Conservation (phyloP, 2,888 invertebrate species). For the Tridacna crocea region DNA sequence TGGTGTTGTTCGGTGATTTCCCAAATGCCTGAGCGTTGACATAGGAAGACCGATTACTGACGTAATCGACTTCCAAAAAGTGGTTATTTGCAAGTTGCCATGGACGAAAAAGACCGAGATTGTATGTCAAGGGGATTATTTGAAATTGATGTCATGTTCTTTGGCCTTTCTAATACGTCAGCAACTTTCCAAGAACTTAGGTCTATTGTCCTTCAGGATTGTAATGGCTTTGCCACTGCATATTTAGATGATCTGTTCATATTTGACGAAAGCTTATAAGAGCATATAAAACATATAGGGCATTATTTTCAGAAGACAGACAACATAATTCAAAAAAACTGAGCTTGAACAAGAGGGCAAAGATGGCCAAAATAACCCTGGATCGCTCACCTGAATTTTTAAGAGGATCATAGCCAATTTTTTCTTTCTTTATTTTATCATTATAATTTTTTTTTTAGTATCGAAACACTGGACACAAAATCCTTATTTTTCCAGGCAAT, state of each 20-base stretch:
- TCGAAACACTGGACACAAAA: no score
- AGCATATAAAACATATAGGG: constrained; percentile 16
- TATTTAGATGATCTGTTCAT: constrained; percentile 38
- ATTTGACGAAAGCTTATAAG: constrained; percentile 13
- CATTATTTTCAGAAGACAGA: constrained; percentile 13
- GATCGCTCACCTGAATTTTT: no score
- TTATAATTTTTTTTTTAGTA: no score
- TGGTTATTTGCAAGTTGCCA: constrained; percentile 52
- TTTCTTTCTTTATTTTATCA: no score
- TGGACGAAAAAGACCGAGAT: constrained; percentile 49
- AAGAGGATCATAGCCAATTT: no score
- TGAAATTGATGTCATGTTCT: constrained; percentile 43
- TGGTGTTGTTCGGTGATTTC: no score
- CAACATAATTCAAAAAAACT: constrained; percentile 31
- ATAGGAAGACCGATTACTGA: no score
- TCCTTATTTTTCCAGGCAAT: no score
- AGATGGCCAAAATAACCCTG: no score
- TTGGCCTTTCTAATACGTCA: constrained; percentile 44
- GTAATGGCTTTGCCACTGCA: constrained; percentile 37
- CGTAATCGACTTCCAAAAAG: no score
- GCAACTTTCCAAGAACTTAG: constrained; percentile 39
- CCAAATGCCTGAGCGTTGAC: no score
- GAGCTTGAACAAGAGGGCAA: constrained; percentile 31
- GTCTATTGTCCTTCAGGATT: constrained; percentile 41
- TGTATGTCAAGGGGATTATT: constrained; percentile 34